Conservation (phyloP, 2,888 invertebrate genomes). For the Drosophila picticornis region DNA sequence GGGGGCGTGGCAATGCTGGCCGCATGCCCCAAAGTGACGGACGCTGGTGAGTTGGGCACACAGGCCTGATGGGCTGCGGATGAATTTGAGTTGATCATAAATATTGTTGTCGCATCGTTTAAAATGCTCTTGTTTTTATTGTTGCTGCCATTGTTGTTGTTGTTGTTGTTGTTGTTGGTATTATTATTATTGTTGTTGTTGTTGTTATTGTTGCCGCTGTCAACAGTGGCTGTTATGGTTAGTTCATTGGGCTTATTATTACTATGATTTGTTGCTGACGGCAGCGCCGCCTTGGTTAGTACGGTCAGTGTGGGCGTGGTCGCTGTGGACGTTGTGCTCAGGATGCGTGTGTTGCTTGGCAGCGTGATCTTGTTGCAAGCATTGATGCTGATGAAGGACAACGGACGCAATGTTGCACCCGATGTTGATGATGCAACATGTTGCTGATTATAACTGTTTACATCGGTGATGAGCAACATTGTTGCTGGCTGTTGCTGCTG, state of each 20-base stretch:
- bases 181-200: slow-evolving; percentile 43
- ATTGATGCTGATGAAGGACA: slow-evolving; percentile 82
- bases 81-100: slow-evolving; percentile 71
- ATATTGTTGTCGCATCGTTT: slow-evolving; percentile 65
- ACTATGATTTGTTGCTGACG: slow-evolving; percentile 55
- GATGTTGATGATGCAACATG: slow-evolving; percentile 46
- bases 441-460: slow-evolving; percentile 77
- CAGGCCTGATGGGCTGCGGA: slow-evolving; percentile 73
- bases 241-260: slow-evolving; percentile 67
- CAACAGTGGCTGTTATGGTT: slow-evolving; percentile 67
- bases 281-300: slow-evolving; percentile 50
- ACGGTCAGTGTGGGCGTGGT: slow-evolving; percentile 61
- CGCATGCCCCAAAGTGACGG: slow-evolving; percentile 66
- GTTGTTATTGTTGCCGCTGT: slow-evolving; percentile 28
- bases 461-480: slow-evolving; percentile 82
- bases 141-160: slow-evolving; percentile 34
- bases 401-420: slow-evolving; percentile 73
- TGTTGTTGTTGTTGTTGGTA: slow-evolving; percentile 47
- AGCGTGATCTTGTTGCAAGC: slow-evolving; percentile 81
- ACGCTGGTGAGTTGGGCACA: slow-evolving; percentile 78
- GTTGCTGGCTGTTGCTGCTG: slow-evolving; percentile 70
- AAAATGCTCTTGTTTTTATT: slow-evolving; percentile 40
- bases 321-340: slow-evolving; percentile 66
- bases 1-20: slow-evolving; percentile 73
- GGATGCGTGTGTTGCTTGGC: slow-evolving; percentile 80